Conservation (phyloP, 1,140 invertebrate genomes). For the Cydia fagiglandana region DNA sequence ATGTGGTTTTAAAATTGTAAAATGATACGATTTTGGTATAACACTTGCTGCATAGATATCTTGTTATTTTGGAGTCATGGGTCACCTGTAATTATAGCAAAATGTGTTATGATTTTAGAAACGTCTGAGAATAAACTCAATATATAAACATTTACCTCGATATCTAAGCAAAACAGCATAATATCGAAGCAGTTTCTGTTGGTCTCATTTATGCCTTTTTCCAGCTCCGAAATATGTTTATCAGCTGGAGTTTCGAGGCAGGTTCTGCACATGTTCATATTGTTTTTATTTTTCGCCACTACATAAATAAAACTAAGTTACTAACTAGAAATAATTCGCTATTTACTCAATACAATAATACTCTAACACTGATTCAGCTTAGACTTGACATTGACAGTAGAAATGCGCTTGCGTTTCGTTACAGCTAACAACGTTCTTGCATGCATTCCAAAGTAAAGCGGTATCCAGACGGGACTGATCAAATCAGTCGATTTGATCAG, state of each 20-base stretch:
- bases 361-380: too few species aligned
- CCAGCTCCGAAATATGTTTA: conserved; percentile 52
- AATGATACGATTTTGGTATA: conserved; percentile 57
- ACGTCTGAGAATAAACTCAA: conserved; percentile 39
- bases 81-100: conserved; percentile 52
- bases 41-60: conserved; percentile 58
- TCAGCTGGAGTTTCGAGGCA: conserved; percentile 45
- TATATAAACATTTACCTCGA: conserved; percentile 46
- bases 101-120: conserved; percentile 57
- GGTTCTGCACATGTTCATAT: conserved; percentile 50
- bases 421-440: too few species aligned
- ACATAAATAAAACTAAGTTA: too few species aligned
- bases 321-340: too few species aligned
- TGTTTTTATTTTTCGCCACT: conserved; percentile 4
- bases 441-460: too few species aligned
- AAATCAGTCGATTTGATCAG: too few species aligned
- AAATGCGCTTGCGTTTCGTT: too few species aligned
- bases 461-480: too few species aligned
- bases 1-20: conserved; percentile 58
- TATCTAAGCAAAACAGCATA: conserved; percentile 61
- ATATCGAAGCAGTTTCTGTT: conserved; percentile 50
- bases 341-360: too few species aligned
- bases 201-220: conserved; percentile 43
- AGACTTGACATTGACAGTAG: too few species aligned
- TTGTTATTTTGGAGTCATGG: conserved; percentile 44